Conservation (phyloP, 1,140 invertebrate species). For the Zaprionus nigranus region DNA sequence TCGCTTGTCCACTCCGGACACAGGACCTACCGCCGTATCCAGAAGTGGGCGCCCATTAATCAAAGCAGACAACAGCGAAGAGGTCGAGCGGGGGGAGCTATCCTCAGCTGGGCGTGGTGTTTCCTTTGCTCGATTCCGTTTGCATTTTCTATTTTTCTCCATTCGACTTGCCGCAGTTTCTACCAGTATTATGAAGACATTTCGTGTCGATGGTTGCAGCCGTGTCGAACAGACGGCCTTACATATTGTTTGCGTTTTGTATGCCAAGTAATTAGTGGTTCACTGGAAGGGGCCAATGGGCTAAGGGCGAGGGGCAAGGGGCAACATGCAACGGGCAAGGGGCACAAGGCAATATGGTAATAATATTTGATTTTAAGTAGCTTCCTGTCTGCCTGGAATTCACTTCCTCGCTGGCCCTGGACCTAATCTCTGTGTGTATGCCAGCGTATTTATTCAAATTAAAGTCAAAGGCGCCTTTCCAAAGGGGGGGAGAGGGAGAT, state of each 20-base stretch:
- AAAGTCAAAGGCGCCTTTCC: slow-evolving; percentile 63
- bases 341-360: slow-evolving; percentile 39
- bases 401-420: slow-evolving; percentile 13
- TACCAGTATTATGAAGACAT: slow-evolving; percentile 67
- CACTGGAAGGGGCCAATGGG: slow-evolving; percentile 47
- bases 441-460: slow-evolving; percentile 62
- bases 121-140: slow-evolving; percentile 40
- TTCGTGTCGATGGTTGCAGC: slow-evolving; percentile 59
- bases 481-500: neutral
- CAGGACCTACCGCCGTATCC: slow-evolving; percentile 35
- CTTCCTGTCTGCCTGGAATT: slow-evolving; percentile 37
- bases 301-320: neutral
- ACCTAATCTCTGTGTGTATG: slow-evolving; percentile 64
- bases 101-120: slow-evolving; percentile 56
- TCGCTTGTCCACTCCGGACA: slow-evolving; percentile 24
- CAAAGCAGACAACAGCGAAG: slow-evolving; percentile 60
- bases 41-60: slow-evolving; percentile 66
- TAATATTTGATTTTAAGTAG: slow-evolving; percentile 57
- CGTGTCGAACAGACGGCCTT: slow-evolving; percentile 33
- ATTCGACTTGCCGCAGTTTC: neutral
- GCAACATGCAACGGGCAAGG: slow-evolving; percentile 23
- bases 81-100: neutral
- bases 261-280: slow-evolving; percentile 66
- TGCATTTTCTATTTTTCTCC: slow-evolving; percentile 70
- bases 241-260: slow-evolving; percentile 56